A percentile compares a stretch with the other conserved stretches of the same genome.
phyloP scores from a whole-genome alignment of 2,888 invertebrate genomes.

The Frankliniella intonsa region DNA sequence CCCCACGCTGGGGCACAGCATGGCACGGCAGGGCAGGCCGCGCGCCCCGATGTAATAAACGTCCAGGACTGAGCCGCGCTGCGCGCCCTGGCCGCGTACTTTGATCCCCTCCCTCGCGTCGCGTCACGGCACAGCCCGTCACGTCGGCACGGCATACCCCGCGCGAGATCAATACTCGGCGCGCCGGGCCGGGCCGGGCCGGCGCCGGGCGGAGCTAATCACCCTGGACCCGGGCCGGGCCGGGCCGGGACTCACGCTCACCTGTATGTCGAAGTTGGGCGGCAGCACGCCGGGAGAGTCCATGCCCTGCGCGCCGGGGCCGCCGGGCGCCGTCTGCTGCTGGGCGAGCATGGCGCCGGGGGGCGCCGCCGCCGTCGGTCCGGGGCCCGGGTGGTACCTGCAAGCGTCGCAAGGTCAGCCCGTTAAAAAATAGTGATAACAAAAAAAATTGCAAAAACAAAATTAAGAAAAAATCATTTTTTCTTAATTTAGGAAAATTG shows the following conservation, averaged over 20 bases:
- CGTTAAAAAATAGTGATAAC: no score
- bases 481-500: no score
- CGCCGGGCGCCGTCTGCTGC: conserved; percentile 36
- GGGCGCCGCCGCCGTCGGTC: not conserved
- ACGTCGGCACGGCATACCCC: not conserved
- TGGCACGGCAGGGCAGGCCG: not conserved
- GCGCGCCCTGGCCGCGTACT: not conserved
- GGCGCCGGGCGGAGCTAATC: no score
- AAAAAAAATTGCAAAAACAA: no score
- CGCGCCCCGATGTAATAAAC: not conserved
- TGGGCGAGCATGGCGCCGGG: conserved; percentile 35
- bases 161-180: not conserved
- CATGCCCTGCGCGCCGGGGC: conserved; percentile 35
- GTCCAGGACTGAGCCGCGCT: not conserved
- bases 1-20: not conserved
- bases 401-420: conserved; percentile 16
- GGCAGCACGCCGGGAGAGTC: conserved; percentile 42
- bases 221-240: not conserved
- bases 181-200: not conserved
- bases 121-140: not conserved
- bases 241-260: conserved; percentile 45
- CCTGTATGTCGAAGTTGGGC: conserved; percentile 78
- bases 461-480: no score
- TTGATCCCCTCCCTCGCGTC: not conserved
- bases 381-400: conserved; percentile 27